phyloP scores from a whole-genome alignment of 2,113 vertebrate species.

The Seriola rivoliana region DNA sequence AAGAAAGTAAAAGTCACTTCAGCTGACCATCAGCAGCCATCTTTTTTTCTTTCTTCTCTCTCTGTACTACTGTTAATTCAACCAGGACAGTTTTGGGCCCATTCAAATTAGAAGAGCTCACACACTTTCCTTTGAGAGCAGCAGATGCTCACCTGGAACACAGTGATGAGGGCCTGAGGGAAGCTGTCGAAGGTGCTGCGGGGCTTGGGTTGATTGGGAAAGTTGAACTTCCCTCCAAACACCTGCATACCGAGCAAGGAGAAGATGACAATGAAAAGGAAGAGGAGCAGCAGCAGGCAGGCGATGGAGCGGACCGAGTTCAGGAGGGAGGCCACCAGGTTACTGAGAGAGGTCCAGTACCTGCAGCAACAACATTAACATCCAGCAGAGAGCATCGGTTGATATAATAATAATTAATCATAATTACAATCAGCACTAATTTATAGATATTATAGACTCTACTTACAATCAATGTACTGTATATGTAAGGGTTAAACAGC shows the following conservation, averaged over 20 bases:
- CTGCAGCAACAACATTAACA: constrained; percentile 67
- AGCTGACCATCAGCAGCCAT: too few species aligned
- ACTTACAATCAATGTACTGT: too few species aligned
- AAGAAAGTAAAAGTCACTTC: too few species aligned
- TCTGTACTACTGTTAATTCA: not conserved
- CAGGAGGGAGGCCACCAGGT: constrained; percentile 87
- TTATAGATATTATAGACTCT: too few species aligned
- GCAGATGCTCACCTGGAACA: constrained; percentile 89
- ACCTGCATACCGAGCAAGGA: constrained; percentile 88
- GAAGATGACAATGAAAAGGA: constrained; percentile 94
- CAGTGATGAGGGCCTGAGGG: constrained; percentile 94
- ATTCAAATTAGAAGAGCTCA: not conserved
- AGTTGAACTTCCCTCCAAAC: constrained; percentile 94
- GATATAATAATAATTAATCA: too few species aligned
- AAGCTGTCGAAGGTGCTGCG: constrained; percentile 96
- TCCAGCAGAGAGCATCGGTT: too few species aligned
- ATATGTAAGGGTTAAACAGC: too few species aligned
- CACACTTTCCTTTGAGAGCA: not conserved
- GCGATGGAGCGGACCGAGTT: constrained; percentile 94
- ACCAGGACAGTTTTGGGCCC: not conserved
- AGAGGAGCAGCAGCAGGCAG: constrained; percentile 93
- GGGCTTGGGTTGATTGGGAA: constrained; percentile 86
- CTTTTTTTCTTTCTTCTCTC: not conserved
- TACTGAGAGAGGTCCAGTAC: constrained; percentile 94
- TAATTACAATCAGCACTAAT: too few species aligned